Base-by-base conservation (phyloP, 2,113 vertebrate species). In the Hypocryptadius cinnamomeus region DNA sequence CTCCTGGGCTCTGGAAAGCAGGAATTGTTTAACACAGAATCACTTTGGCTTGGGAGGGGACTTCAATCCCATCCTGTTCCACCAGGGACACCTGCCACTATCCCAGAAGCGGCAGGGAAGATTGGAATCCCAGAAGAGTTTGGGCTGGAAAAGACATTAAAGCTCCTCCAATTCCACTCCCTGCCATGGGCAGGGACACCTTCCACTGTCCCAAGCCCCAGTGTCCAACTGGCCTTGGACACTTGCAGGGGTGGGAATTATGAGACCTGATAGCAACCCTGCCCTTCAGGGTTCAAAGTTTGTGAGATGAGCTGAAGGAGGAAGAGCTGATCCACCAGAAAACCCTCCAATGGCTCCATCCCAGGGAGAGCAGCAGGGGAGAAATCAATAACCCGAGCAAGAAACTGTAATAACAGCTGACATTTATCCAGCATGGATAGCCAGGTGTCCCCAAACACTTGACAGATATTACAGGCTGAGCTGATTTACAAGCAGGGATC, bases 321-420 rank as follows among this genome's bases (percentile, higher is more conserved):
- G 81, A 83, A 59, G 82, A 93, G 77, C 81, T n/a, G 39, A 85
- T 89, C 87, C 84, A 95, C 93, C 92, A 42, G 37, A 82, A 82
- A 53, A 45, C 72, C 69, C 92, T 95, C 93, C 45, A 86, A 84
- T 88, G 28, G 66, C 92, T 96, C 88, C 72, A 35, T 86, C 90
- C 85, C 94, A 78, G 85, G 11, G 93, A 95, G 92, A 90, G 85
- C 87, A 88, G 93, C 79, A 92, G 82, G 92, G 85, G 90, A 88
- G 92, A 78, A 96, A 96, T 96, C 95, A 96, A 96, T 95, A 96
- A 95, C 45, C 93, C 9, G 1, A 95, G 77, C 85, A 95, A 96
- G 93, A 91, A 95, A 95, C 87, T 92, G 94, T 95, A 96, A 96
- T 96, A 96, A 96, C 94, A 95, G 81, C 93, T 96, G 96, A 96